A percentile compares a stretch with the other conserved stretches of the same genome.
These are phyloP conservation scores for Brachionichthys hirsutus DNA, from an alignment of 2,113 vertebrate species.

Conservation along the genomic window DNA sequence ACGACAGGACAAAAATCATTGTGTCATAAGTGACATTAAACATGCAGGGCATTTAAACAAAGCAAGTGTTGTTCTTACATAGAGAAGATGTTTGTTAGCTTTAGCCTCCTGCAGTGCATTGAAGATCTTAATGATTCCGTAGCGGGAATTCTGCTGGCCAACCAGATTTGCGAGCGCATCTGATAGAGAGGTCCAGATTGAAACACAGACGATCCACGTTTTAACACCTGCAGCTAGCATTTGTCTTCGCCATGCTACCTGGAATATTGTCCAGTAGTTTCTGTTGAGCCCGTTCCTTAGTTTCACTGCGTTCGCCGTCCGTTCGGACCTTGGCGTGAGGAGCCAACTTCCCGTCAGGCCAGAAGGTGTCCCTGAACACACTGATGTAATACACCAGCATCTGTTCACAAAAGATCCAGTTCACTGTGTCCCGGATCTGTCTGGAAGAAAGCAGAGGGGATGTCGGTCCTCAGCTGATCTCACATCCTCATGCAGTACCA, in stretches of 20 bases:
- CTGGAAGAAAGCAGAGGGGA: constrained; percentile 59
- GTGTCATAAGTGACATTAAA: not conserved
- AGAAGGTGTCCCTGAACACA: constrained; percentile 92
- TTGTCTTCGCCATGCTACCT: constrained; percentile 74
- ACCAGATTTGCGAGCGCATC: constrained; percentile 94
- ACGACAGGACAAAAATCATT: not conserved
- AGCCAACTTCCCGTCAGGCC: constrained; percentile 91
- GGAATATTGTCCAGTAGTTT: constrained; percentile 98
- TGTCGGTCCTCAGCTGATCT: not conserved
- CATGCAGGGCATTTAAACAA: not conserved
- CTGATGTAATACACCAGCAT: constrained; percentile 95
- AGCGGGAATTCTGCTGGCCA: constrained; percentile 95
- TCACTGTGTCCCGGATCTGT: constrained; percentile 96
- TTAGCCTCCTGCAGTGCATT: constrained; percentile 91
- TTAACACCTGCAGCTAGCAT: not conserved
- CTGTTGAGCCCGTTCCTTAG: constrained; percentile 92
- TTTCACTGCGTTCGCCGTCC: constrained; percentile 82
- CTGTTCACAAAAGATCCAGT: constrained; percentile 96
- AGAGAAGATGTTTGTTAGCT: constrained; percentile 97
- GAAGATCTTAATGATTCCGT: constrained; percentile 96
- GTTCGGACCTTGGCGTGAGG: constrained; percentile 78
- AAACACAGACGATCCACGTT: not conserved
- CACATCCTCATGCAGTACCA: too few species aligned
- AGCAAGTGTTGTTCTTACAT: constrained; percentile 80
- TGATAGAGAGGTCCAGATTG: constrained; percentile 60